A percentile compares a stretch with the other conserved stretches of the same genome.
phyloP scores from a whole-genome alignment of 37 sponge, comb jelly and placozoan genomes.

The Cliona cf. orientalis region DNA sequence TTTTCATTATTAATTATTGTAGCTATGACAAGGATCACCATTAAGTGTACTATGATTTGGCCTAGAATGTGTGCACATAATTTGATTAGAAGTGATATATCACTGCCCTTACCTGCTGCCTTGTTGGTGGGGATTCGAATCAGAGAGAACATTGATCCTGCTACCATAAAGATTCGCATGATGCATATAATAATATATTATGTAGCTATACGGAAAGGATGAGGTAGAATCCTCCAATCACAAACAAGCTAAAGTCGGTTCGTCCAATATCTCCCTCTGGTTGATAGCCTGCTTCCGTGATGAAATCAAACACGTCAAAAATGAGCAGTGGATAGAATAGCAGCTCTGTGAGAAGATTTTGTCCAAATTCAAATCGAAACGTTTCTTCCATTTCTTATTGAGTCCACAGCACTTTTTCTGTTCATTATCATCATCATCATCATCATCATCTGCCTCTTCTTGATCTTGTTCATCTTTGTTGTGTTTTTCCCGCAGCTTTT shows the following conservation, averaged over 20 bases:
- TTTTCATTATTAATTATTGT: slow-evolving; percentile 49
- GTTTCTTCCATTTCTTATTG: not conserved
- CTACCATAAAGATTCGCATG: slow-evolving; percentile 16
- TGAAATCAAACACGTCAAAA: slow-evolving; percentile 43
- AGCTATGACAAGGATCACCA: slow-evolving; percentile 12
- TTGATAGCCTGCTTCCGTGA: not conserved
- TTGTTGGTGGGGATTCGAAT: slow-evolving; percentile 9
- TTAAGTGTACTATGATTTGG: slow-evolving; percentile 28
- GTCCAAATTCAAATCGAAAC: slow-evolving; percentile 27
- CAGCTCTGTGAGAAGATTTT: slow-evolving; percentile 28
- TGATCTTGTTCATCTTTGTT: not conserved
- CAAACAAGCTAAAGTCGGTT: slow-evolving; percentile 19
- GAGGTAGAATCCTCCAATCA: slow-evolving; percentile 50
- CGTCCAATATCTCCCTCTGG: not conserved
- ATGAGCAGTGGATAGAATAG: slow-evolving; percentile 48
- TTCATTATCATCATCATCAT: not conserved
- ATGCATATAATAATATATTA: too few species aligned
- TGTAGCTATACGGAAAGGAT: slow-evolving; percentile 56
- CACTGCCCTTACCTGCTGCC: not conserved
- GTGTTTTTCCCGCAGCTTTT: too few species aligned
- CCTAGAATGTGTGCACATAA: slow-evolving; percentile 22
- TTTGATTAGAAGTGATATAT: not conserved
- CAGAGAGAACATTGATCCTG: slow-evolving; percentile 3
- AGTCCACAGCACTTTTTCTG: not conserved
- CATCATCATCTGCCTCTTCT: not conserved